phyloP scores from a whole-genome alignment of 1,140 invertebrate species.

The Belonocnema kinseyi region DNA sequence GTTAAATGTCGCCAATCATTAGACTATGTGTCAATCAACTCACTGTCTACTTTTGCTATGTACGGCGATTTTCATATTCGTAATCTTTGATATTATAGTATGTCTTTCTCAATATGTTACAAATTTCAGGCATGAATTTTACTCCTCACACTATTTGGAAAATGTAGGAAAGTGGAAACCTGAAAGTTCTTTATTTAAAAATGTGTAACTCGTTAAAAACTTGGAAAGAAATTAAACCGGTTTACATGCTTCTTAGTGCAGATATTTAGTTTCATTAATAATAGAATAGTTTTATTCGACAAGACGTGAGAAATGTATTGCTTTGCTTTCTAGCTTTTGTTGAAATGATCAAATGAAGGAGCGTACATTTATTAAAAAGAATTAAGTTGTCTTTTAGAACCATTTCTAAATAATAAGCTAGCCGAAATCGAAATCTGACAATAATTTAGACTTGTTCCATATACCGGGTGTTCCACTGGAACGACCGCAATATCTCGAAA shows the following conservation, averaged over 20 bases:
- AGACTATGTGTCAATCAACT: slow-evolving; percentile 57
- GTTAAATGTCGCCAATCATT: slow-evolving; percentile 48
- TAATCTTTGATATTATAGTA: not conserved
- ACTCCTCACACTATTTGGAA: not conserved
- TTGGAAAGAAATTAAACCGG: not conserved
- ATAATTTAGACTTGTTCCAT: not conserved
- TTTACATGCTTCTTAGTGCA: not conserved
- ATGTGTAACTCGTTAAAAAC: not conserved
- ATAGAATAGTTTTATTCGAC: too few relatives aligned
- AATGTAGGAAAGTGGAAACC: not conserved
- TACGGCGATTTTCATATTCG: slow-evolving; percentile 48
- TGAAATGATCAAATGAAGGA: not conserved
- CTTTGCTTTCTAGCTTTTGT: not conserved
- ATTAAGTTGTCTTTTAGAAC: not conserved
- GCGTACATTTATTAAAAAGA: not conserved
- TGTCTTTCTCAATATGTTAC: not conserved
- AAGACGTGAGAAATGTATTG: too few relatives aligned
- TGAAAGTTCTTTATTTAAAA: not conserved
- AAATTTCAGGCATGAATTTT: slow-evolving; percentile 6
- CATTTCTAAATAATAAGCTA: not conserved
- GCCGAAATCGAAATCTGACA: not conserved
- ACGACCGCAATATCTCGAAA: not conserved
- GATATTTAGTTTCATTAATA: not conserved
- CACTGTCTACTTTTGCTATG: slow-evolving; percentile 71
- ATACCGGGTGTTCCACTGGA: slow-evolving; percentile 12